phyloP scores from a whole-genome alignment of 2,113 vertebrate genomes.

The Calidris pugnax region DNA sequence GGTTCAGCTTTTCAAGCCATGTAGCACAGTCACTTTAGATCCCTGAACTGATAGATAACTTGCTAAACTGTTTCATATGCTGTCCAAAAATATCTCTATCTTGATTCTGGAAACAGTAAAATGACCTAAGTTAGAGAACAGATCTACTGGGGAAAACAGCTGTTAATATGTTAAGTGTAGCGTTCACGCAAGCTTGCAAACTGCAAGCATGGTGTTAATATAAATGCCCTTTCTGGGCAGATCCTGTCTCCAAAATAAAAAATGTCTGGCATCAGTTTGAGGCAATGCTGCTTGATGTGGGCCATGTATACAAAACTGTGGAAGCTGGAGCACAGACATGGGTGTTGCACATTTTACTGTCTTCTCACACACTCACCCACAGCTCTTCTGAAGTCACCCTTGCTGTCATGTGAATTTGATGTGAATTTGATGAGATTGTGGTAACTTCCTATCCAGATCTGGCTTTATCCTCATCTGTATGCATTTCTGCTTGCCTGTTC shows the following conservation, averaged over 20 bases:
- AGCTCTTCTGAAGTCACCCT: not conserved
- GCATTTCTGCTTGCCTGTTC: not conserved
- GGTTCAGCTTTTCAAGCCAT: not conserved
- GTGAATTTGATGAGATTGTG: not conserved
- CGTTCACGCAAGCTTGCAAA: not conserved
- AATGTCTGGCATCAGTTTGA: not conserved
- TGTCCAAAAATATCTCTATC: not conserved
- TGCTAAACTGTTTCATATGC: not conserved
- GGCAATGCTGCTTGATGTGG: not conserved
- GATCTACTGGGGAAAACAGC: not conserved
- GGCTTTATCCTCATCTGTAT: not conserved
- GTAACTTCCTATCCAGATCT: not conserved
- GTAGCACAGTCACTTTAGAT: not conserved
- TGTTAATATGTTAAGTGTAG: not conserved
- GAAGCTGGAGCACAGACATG: not conserved
- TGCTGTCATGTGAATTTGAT: not conserved
- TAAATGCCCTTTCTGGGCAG: not conserved
- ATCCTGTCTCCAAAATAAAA: not conserved
- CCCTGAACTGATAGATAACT: not conserved
- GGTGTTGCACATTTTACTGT: not conserved
- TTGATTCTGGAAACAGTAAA: not conserved
- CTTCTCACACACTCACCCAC: not conserved
- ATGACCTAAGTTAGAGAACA: not conserved
- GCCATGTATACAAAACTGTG: fast-evolving
- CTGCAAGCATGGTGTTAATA: not conserved